Evolutionary conservation across 2,888 invertebrate species (phyloP).

Genomic region (Aleiodes alternator): DNA sequence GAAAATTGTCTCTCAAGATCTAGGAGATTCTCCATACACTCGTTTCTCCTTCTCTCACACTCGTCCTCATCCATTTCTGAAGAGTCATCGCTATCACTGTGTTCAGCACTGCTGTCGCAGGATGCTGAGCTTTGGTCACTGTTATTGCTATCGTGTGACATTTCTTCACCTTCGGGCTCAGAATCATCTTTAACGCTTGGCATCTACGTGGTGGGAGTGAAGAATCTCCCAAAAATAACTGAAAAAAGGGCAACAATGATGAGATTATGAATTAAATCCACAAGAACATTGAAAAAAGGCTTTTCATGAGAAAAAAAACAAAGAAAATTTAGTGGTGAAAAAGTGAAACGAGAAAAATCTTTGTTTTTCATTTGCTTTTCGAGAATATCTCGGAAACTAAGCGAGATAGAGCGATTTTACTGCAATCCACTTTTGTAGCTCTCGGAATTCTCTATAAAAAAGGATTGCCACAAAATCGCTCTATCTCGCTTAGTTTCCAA

Average conservation of each 20-base stretch:
- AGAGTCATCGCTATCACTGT: slow-evolving; percentile 88
- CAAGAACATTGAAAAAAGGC: background rate
- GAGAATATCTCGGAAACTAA: no score
- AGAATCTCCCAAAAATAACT: slow-evolving; percentile 15
- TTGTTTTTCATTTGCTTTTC: no score
- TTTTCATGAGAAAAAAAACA: background rate
- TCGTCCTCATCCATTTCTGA: slow-evolving; percentile 95
- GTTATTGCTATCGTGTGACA: slow-evolving; percentile 74
- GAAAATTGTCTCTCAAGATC: slow-evolving; percentile 93
- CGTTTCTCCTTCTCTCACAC: slow-evolving; percentile 88
- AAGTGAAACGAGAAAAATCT: no score
- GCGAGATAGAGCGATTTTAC: no score
- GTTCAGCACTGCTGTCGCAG: slow-evolving; percentile 84
- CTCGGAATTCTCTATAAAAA: no score
- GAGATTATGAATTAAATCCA: background rate
- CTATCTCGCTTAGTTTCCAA: no score
- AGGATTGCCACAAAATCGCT: no score
- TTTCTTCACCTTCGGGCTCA: slow-evolving; percentile 72
- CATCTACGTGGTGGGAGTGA: slow-evolving; percentile 61
- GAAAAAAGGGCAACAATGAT: slow-evolving; percentile 6
- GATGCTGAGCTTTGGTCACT: slow-evolving; percentile 72
- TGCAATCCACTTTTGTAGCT: no score
- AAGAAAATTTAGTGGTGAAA: background rate
- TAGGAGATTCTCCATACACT: slow-evolving; percentile 90
- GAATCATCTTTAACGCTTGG: slow-evolving; percentile 74